Evolutionary conservation across 2,797 vertebrate genomes (phyloP).

Genomic region (Cebuella pygmaea): DNA sequence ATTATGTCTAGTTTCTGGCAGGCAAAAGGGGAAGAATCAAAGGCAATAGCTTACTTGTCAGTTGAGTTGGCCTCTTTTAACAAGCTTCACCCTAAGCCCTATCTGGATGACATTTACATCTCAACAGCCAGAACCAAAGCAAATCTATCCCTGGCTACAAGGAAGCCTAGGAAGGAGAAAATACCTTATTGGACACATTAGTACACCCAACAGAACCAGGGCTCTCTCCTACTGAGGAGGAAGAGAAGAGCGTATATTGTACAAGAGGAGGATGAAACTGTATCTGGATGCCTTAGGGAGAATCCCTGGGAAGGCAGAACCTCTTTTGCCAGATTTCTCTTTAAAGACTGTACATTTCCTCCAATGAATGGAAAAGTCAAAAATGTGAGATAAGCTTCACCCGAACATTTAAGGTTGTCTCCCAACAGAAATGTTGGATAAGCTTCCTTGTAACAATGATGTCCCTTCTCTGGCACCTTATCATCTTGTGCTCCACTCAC

Average conservation of each 20-base stretch:
- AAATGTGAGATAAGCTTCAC: not conserved
- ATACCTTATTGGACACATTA: not conserved
- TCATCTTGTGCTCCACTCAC: not conserved
- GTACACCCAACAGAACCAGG: not conserved
- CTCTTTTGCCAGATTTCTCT: not conserved
- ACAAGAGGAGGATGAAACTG: not conserved
- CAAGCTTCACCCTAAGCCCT: not conserved
- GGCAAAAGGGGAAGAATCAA: not conserved
- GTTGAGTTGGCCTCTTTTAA: not conserved
- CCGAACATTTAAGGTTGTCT: not conserved
- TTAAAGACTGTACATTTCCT: not conserved
- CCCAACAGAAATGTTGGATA: not conserved
- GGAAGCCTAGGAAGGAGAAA: not conserved
- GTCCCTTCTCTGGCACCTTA: not conserved
- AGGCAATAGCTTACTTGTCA: not conserved
- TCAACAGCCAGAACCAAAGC: not conserved
- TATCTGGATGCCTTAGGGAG: not conserved
- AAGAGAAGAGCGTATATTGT: not conserved
- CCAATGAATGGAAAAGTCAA: not conserved
- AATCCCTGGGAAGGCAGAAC: not conserved
- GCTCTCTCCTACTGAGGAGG: not conserved
- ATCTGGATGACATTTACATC: not conserved
- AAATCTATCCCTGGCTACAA: not conserved
- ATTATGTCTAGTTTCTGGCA: not conserved
- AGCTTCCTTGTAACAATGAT: not conserved